phyloP scores from a whole-genome alignment of 1,140 invertebrate species.

The Dryas iulia region DNA sequence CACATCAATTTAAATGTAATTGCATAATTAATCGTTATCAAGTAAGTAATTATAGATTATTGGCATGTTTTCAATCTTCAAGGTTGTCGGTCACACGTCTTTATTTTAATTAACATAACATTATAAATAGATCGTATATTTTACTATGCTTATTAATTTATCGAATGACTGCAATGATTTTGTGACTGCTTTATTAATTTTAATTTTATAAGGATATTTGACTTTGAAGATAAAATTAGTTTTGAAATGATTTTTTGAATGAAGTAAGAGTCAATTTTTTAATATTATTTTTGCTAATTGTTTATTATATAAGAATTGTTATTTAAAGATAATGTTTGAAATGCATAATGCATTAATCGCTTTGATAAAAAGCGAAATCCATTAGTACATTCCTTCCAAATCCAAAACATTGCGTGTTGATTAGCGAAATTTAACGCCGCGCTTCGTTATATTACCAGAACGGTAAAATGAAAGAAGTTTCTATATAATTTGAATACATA shows the following conservation, averaged over 20 bases:
- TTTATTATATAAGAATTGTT: neutral
- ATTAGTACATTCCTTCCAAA: too few relatives aligned
- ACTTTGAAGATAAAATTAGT: neutral
- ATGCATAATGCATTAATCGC: neutral
- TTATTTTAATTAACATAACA: neutral
- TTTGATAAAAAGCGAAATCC: neutral
- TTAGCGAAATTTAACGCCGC: too few relatives aligned
- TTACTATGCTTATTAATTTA: neutral
- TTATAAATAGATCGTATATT: neutral
- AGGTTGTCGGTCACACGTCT: neutral
- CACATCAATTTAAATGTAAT: neutral
- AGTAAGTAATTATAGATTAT: neutral
- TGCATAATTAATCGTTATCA: neutral
- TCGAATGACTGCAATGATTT: neutral
- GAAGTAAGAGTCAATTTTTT: neutral
- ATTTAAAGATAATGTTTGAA: neutral
- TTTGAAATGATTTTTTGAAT: neutral
- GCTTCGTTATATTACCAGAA: too few relatives aligned
- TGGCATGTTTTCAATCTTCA: neutral
- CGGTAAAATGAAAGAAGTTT: too few relatives aligned
- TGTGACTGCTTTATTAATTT: neutral
- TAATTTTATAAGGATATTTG: neutral
- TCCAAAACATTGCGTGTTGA: too few relatives aligned
- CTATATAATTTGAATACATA: too few relatives aligned
- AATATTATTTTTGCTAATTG: neutral